These are phyloP conservation scores for Pan troglodytes DNA, from an alignment of 2,113 vertebrate genomes.

Conservation along the genomic window NHGRI_mPanTro3-v2.1_pri NC_072415.2:22821501-22822000, in stretches of 20 bases:
- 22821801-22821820: background rate
- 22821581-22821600: background rate
- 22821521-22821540: background rate
- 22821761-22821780: accelerated
- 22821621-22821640: background rate
- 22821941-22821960: background rate
- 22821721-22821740: background rate
- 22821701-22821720: background rate
- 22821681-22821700: background rate
- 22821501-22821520: background rate
- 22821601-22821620: background rate
- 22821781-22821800: background rate
- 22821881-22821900: background rate
- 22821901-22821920: background rate
- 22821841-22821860: background rate
- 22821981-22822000: accelerated
- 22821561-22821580: too few species aligned
- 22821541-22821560: background rate
- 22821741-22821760: accelerated
- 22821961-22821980: too few species aligned
- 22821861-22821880: background rate
- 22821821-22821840: background rate
- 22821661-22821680: background rate
- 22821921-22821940: too few species aligned
- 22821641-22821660: background rate